Base-by-base conservation (phyloP, 2,797 vertebrate genomes). In the Lepidocolaptes lacrymiger region DNA sequence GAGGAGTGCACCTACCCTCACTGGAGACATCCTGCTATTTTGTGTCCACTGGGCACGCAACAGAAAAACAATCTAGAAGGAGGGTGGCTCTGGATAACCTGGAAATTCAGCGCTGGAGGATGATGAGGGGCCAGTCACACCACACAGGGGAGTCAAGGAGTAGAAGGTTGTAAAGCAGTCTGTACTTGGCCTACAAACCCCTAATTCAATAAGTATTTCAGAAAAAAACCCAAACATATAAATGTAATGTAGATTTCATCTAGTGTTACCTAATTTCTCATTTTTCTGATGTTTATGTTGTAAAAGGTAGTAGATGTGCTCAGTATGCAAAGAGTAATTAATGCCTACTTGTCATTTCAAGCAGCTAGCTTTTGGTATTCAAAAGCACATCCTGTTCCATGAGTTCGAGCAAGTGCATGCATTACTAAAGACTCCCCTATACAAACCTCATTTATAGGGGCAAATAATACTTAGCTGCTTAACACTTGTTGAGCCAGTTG, bases 261-360 rank as follows among this genome's bases (percentile, higher is more conserved):
- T 20, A 68, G 22, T 39, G 12, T 48, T 61, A 62, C 51, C 27
- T 85, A 58, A 77, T 81, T 48, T 75, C 64, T 68, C 10, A 16
- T 85, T 91, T 87, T 91, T 74, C 49, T 48, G 16, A 64, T 88
- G 43, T 62, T 85, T 46, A 16, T 64, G 5, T 51, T 83, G 12
- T 48, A 94, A 51, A 85, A 82, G 20, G 44, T 32, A 75, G 26
- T 64, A 82, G 41, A 77, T 55, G 39, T 55, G 21, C 46, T 87
- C 56, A 77, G 32, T 52, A 55, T 44, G 62, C 13, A 84, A 76
- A 44, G 14, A 85, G 21, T 62, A 75, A 91, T 62, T 93, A 79
- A 62, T 71, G 34, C 32, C 43, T 81, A 18, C 18, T 78, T 88
- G 30, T 41, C 24, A 44, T 58, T 81, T 88, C 28, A 81, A 80